phyloP scores from a whole-genome alignment of 2,797 vertebrate species.

The Trichosurus vulpecula region DNA sequence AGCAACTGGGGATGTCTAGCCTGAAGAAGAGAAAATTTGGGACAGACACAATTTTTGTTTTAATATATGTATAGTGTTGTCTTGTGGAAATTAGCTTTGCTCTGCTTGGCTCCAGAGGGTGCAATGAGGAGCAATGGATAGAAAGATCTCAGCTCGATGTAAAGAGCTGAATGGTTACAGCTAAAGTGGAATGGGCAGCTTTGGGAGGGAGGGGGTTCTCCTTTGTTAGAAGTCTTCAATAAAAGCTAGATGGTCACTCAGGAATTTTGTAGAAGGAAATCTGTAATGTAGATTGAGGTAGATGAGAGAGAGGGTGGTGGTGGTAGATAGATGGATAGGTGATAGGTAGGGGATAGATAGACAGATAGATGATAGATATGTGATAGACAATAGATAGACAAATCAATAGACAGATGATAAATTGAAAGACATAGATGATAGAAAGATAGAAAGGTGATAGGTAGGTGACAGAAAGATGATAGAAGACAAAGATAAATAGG shows the following conservation, averaged over 20 bases:
- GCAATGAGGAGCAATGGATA: background rate
- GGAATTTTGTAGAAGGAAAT: background rate
- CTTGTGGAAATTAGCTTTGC: background rate
- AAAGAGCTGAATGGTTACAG: background rate
- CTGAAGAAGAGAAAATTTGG: background rate
- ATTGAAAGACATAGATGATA: too few relatives aligned
- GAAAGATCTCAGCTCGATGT: background rate
- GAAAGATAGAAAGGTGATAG: too few relatives aligned
- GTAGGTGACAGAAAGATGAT: too few relatives aligned
- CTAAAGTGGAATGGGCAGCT: background rate
- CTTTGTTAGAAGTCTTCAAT: background rate
- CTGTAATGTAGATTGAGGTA: background rate
- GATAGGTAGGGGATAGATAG: background rate
- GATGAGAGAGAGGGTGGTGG: too few relatives aligned
- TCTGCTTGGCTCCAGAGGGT: background rate
- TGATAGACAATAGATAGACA: background rate
- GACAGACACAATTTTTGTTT: background rate
- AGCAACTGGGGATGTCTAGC: background rate
- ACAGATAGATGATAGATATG: background rate
- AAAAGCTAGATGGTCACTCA: background rate
- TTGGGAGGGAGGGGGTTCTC: background rate
- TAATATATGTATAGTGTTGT: background rate
- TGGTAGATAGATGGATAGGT: background rate
- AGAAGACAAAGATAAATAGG: too few relatives aligned
- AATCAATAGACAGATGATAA: background rate